Percentiles rank a stretch among this genome's conserved stretches.
Conservation (phyloP, 2,797 vertebrate species). For the Phalloptychus januarius region DNA sequence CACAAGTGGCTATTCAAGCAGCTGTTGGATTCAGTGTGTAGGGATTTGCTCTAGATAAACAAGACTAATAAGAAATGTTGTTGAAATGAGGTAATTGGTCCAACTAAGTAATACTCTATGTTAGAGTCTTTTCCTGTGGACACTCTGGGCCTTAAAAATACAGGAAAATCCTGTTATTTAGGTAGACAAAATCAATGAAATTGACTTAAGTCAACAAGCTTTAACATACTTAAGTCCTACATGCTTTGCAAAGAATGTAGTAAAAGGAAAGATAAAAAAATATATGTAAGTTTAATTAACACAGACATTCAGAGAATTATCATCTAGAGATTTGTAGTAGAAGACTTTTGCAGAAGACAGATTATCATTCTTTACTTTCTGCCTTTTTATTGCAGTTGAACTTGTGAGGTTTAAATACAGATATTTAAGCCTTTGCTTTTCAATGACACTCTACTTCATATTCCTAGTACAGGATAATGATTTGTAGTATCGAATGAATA, state of each 20-base stretch:
- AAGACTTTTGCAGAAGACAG: neutral
- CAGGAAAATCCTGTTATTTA: conserved; percentile 37
- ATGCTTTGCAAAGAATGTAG: too few species aligned
- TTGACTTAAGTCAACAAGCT: neutral
- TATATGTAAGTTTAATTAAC: neutral
- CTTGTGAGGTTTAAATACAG: neutral
- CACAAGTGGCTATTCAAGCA: conserved; percentile 46
- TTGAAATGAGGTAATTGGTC: conserved; percentile 40
- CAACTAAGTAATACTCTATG: conserved; percentile 6
- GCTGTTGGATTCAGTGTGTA: conserved; percentile 22
- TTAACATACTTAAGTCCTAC: neutral
- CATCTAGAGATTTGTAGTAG: neutral
- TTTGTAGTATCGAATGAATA: neutral
- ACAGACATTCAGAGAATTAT: neutral
- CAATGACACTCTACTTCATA: neutral
- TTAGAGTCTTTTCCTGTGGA: neutral
- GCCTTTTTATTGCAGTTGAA: neutral
- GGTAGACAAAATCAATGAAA: conserved; percentile 31
- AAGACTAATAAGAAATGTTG: conserved; percentile 23
- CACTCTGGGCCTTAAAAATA: conserved; percentile 10
- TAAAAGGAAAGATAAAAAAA: neutral
- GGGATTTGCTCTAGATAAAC: conserved; percentile 45
- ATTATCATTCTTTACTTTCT: neutral
- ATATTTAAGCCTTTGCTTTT: neutral
- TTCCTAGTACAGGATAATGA: neutral